Conservation (phyloP, 2,113 vertebrate species). For the Oenanthe oenanthe region DNA sequence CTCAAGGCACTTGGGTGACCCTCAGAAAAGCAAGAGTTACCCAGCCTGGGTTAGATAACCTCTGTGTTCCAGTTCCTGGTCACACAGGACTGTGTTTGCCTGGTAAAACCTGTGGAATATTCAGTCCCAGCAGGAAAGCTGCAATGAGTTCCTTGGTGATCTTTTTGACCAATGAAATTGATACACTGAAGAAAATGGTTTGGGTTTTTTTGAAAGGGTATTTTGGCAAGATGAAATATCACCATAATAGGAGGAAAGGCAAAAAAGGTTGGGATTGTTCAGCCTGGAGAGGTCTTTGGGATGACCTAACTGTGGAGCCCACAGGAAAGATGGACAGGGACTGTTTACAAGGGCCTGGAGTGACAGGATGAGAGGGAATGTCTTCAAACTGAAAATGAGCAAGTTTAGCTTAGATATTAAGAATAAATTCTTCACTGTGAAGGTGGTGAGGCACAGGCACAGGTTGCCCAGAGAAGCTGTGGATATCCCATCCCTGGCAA, state of each 20-base stretch:
- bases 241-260: neutral
- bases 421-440: neutral
- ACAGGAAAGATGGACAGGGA: neutral
- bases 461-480: neutral
- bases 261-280: neutral
- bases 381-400: neutral
- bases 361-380: neutral
- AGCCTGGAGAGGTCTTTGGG: neutral
- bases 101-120: neutral
- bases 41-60: accelerated
- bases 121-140: neutral
- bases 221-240: neutral
- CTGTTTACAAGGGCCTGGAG: neutral
- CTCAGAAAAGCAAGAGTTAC: neutral
- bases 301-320: neutral
- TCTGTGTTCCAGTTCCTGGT: neutral
- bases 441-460: neutral
- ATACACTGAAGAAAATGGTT: neutral
- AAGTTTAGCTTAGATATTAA: neutral
- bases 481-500: neutral
- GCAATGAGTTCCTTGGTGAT: neutral
- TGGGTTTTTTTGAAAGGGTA: neutral
- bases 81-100: neutral
- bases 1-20: neutral
- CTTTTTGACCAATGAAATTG: neutral